Conservation (phyloP, 2,113 vertebrate genomes). For the crab-eating macaque (Macaca fascicularis) region T2T-MFA8v1.1 NC_088386.1:126405001-126405500, state of each 20-base stretch:
- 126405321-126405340: not conserved
- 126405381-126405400: not conserved
- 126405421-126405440: not conserved
- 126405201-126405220: not conserved
- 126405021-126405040: not conserved
- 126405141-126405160: not conserved
- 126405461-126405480: not conserved
- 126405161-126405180: not conserved
- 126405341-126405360: not conserved
- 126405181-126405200: not conserved
- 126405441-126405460: not conserved
- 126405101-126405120: not conserved
- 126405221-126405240: constrained; percentile 3
- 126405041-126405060: not conserved
- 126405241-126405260: not conserved
- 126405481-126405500: not conserved
- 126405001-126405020: not conserved
- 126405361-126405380: not conserved
- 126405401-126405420: not conserved
- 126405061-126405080: not conserved
- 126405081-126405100: not conserved
- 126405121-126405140: not conserved
- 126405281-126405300: not conserved
- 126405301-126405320: not conserved
- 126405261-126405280: not conserved